A percentile compares a stretch with the other conserved stretches of the same genome.
These are phyloP conservation scores for Gymnothorax reevesii DNA, from an alignment of 2,797 vertebrate species.

Conservation along the genomic window DNA sequence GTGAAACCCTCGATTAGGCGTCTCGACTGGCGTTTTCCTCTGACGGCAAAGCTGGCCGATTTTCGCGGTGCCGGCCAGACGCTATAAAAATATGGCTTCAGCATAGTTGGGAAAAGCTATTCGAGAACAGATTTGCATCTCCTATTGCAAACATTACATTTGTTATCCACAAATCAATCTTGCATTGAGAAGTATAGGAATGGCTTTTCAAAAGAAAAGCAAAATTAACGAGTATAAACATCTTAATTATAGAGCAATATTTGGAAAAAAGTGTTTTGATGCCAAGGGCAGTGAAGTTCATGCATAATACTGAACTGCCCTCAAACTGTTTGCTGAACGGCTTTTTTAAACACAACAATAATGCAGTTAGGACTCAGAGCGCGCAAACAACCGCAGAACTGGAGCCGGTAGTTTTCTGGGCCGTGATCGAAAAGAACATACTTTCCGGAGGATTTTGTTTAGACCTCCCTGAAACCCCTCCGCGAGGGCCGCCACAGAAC, in stretches of 20 bases:
- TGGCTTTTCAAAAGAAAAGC: slow-evolving; percentile 44
- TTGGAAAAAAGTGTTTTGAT: not conserved
- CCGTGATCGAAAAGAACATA: not conserved
- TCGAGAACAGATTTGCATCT: slow-evolving; percentile 64
- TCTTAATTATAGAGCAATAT: slow-evolving; percentile 28
- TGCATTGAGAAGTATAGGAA: slow-evolving; percentile 57
- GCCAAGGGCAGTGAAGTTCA: not conserved
- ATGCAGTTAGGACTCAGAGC: not conserved
- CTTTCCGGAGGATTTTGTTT: slow-evolving; percentile 55
- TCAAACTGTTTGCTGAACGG: not conserved
- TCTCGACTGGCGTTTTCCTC: not conserved
- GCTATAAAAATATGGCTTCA: slow-evolving; percentile 65
- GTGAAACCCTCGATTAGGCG: not conserved
- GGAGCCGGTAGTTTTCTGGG: not conserved
- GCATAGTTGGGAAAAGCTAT: slow-evolving; percentile 64
- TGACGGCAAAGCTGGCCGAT: slow-evolving; percentile 45
- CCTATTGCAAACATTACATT: slow-evolving; percentile 65
- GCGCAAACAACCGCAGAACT: not conserved
- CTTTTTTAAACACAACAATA: not conserved
- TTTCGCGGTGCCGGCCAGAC: slow-evolving; percentile 66
- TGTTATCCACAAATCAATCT: slow-evolving; percentile 63
- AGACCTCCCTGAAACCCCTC: slow-evolving; percentile 41
- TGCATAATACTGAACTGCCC: not conserved
- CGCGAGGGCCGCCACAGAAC: slow-evolving; percentile 43
- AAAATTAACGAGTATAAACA: slow-evolving; percentile 39